Evolutionary conservation across 2,888 invertebrate species (phyloP).

Genomic region (Orthosia gracilis): DNA sequence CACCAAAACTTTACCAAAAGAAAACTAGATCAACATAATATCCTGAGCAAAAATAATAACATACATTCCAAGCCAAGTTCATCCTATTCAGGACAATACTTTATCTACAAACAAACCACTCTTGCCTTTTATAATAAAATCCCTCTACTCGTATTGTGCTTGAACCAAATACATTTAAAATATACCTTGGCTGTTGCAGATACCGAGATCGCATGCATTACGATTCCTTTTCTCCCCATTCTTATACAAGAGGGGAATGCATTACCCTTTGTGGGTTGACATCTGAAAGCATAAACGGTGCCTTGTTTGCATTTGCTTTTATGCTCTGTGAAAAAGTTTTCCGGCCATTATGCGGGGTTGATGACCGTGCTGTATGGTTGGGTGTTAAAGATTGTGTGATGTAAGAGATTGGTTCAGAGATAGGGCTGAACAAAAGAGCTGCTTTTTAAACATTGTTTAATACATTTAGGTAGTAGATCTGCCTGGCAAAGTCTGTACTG

Average conservation of each 20-base stretch:
- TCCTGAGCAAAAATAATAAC: slow-evolving; percentile 28
- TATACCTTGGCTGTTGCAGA: slow-evolving; percentile 53
- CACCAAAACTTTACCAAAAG: neutral
- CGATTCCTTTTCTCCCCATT: slow-evolving; percentile 66
- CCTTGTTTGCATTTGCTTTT: slow-evolving; percentile 72
- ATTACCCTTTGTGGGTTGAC: slow-evolving; percentile 79
- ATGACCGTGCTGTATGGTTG: slow-evolving; percentile 50
- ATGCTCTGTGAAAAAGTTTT: slow-evolving; percentile 63
- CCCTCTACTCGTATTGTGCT: slow-evolving; percentile 43
- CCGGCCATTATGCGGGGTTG: slow-evolving; percentile 60
- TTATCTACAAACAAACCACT: slow-evolving; percentile 46
- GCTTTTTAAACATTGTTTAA: too few species aligned
- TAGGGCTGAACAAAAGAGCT: neutral
- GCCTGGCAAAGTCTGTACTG: too few species aligned
- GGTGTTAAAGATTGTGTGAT: slow-evolving; percentile 20
- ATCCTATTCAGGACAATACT: slow-evolving; percentile 51
- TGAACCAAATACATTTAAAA: slow-evolving; percentile 64
- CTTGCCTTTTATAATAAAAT: slow-evolving; percentile 54
- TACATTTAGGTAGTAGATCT: too few species aligned
- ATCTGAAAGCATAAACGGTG: slow-evolving; percentile 72
- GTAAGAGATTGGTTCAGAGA: slow-evolving; percentile 3
- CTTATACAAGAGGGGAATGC: slow-evolving; percentile 75
- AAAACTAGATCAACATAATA: slow-evolving; percentile 34
- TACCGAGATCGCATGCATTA: slow-evolving; percentile 65
- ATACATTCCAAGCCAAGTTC: slow-evolving; percentile 62